Percentiles rank a stretch among this genome's conserved stretches.
Evolutionary conservation across 92 coral and sea anemone species (phyloP).

Genomic region (Parazoanthus swiftii): DNA sequence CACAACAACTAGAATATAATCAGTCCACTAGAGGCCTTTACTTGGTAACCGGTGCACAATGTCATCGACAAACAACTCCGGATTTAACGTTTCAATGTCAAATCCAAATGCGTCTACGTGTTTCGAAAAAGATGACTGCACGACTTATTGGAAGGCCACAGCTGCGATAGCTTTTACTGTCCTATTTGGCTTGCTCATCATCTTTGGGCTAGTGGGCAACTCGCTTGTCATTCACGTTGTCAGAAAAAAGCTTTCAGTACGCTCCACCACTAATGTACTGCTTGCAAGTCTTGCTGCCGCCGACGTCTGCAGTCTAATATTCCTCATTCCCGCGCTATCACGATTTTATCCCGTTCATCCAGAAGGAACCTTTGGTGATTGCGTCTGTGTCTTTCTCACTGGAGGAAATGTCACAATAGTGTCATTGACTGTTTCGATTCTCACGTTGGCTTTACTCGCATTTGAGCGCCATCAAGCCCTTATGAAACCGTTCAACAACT

Average conservation of each 20-base stretch:
- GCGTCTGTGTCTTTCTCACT: background rate
- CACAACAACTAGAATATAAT: background rate
- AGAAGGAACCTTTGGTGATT: background rate
- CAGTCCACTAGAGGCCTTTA: background rate
- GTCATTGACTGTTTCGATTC: slow-evolving; percentile 22
- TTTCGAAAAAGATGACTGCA: background rate
- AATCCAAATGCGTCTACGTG: background rate
- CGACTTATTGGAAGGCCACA: background rate
- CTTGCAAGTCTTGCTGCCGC: slow-evolving; percentile 72
- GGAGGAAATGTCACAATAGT: slow-evolving; percentile 22
- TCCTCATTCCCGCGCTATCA: background rate
- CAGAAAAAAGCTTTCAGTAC: slow-evolving; percentile 61
- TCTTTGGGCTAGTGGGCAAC: slow-evolving; percentile 64
- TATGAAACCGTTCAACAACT: slow-evolving; percentile 39
- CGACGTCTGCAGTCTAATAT: slow-evolving; percentile 17
- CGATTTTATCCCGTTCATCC: background rate
- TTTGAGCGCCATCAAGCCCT: slow-evolving; percentile 51
- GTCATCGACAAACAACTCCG: background rate
- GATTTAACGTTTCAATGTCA: background rate
- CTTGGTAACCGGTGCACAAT: background rate
- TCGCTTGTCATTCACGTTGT: slow-evolving; percentile 59
- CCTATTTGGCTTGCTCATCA: slow-evolving; percentile 5
- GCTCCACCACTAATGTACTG: slow-evolving; percentile 59
- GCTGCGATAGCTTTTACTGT: background rate
- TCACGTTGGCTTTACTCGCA: slow-evolving; percentile 46